phyloP scores from a whole-genome alignment of 2,888 invertebrate genomes.

The Agrenia bidenticulata region DNA sequence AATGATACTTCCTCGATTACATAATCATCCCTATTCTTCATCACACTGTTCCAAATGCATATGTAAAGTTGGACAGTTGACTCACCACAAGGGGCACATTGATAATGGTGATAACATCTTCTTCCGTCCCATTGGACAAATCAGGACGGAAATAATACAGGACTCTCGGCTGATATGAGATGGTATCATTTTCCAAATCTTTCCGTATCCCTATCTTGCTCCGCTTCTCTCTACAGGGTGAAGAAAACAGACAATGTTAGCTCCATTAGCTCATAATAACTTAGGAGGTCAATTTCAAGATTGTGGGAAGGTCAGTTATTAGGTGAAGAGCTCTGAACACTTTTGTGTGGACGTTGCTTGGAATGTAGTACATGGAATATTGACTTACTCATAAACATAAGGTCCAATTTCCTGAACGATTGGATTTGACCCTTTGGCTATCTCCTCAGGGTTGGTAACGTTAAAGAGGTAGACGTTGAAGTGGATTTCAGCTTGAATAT shows the following conservation, averaged over 20 bases:
- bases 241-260: too few species aligned
- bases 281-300: too few species aligned
- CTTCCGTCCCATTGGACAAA: slow-evolving; percentile 37
- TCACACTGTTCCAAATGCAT: slow-evolving; percentile 1
- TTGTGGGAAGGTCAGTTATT: too few species aligned
- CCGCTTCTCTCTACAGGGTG: slow-evolving; percentile 29
- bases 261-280: too few species aligned
- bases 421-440: slow-evolving; percentile 29
- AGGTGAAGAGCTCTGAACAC: too few species aligned
- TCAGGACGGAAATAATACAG: slow-evolving; percentile 36
- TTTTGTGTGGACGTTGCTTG: too few species aligned
- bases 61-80: neutral
- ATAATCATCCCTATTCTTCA: neutral
- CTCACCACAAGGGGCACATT: slow-evolving; percentile 29
- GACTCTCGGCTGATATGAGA: slow-evolving; percentile 23
- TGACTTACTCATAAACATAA: slow-evolving; percentile 43
- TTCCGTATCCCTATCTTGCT: slow-evolving; percentile 18
- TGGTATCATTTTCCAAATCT: slow-evolving; percentile 27
- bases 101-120: slow-evolving; percentile 31
- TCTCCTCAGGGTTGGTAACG: slow-evolving; percentile 40
- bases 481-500: slow-evolving; percentile 31
- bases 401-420: slow-evolving; percentile 37
- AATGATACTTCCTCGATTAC: neutral
- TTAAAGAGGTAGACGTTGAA: slow-evolving; percentile 36
- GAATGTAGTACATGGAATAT: neutral